Evolutionary conservation across 23 tunicate species (phyloP).

Genomic region (Styela plicata): DNA sequence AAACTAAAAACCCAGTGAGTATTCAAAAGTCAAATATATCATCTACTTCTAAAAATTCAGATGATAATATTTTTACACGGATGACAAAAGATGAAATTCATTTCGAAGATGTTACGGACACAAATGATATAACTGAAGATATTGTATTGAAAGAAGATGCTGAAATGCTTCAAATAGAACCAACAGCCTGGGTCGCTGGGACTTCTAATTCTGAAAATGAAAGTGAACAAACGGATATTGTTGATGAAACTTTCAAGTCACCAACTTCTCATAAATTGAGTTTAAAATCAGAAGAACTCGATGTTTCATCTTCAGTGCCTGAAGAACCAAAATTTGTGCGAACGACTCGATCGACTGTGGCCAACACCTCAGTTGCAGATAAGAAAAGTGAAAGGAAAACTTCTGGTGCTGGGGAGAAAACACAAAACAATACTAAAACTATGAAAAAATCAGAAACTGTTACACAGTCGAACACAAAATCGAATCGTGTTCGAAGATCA

Average conservation of each 20-base stretch:
- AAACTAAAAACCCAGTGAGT: not conserved
- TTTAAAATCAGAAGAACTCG: too few relatives aligned
- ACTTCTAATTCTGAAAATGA: not conserved
- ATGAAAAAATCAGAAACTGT: not conserved
- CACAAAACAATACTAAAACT: not conserved
- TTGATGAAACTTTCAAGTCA: too few relatives aligned
- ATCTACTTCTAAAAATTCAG: not conserved
- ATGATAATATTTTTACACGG: not conserved
- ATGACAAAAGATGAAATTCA: not conserved
- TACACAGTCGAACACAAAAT: not conserved
- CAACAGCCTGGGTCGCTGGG: not conserved
- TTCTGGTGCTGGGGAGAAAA: not conserved
- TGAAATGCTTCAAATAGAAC: not conserved
- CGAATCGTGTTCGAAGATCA: conserved; percentile 6
- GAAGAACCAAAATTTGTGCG: not conserved
- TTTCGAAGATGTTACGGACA: not conserved
- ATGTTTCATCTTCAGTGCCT: not conserved
- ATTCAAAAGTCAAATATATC: too few relatives aligned
- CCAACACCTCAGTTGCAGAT: not conserved
- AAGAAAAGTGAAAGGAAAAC: not conserved
- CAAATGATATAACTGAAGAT: not conserved
- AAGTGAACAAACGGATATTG: not conserved
- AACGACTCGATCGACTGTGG: not conserved
- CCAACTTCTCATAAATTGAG: too few relatives aligned
- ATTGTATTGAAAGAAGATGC: not conserved